Percentiles rank a stretch among this genome's conserved stretches.
Conservation (phyloP, 2,888 invertebrate species). For the Hermaeophaga mercurialis region DNA sequence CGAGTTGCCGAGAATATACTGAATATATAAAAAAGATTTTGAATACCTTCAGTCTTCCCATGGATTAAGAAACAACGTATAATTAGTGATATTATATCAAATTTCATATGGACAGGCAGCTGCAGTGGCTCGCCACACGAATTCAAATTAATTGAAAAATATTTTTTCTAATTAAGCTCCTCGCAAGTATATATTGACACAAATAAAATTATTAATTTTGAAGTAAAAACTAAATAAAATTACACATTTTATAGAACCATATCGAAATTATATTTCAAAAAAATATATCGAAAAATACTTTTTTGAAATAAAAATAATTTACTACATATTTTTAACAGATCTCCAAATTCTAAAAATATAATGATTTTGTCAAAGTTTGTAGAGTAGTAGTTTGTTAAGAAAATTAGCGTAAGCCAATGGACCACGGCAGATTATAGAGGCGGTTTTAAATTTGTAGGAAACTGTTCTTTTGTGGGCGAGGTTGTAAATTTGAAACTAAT, state of each 20-base stretch:
- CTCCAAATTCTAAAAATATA: neutral
- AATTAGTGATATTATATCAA: slow-evolving; percentile 24
- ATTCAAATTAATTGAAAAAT: neutral
- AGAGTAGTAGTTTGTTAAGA: neutral
- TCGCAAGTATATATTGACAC: no score
- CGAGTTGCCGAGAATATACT: slow-evolving; percentile 5
- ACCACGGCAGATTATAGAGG: neutral
- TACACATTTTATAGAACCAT: no score
- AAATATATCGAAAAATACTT: no score
- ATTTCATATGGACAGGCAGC: slow-evolving; percentile 12
- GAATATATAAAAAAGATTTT: slow-evolving; percentile 15
- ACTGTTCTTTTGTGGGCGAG: slow-evolving; percentile 1
- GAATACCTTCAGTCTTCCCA: slow-evolving; percentile 18
- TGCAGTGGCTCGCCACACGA: neutral
- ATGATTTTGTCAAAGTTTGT: neutral
- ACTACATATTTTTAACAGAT: no score
- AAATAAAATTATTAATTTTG: no score
- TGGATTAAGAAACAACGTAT: slow-evolving; percentile 25
- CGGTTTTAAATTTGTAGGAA: neutral
- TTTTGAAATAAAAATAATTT: no score
- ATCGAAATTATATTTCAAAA: no score
- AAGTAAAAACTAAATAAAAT: no score
- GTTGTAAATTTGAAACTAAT: slow-evolving; percentile 1
- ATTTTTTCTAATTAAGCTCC: neutral
- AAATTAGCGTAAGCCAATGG: neutral